Evolutionary conservation across 2,888 invertebrate genomes (phyloP).

Genomic region (Ommatoiulus sabulosus): DNA sequence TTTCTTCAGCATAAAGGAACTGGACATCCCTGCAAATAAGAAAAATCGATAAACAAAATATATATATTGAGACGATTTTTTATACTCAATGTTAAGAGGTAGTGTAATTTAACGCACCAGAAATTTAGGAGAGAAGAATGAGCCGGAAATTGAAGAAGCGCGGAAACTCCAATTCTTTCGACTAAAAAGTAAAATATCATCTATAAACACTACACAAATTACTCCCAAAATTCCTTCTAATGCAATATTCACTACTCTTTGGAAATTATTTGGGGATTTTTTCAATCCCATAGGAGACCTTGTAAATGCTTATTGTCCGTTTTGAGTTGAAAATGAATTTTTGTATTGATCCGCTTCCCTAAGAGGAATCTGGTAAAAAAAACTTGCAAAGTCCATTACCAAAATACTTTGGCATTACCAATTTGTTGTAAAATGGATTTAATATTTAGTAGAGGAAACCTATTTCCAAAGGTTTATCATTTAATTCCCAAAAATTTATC

Average conservation of each 20-base stretch:
- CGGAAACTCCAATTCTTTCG: no score
- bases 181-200: background rate
- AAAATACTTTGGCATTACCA: slow-evolving; percentile 62
- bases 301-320: slow-evolving; percentile 59
- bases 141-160: no score
- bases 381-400: slow-evolving; percentile 63
- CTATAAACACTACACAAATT: background rate
- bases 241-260: background rate
- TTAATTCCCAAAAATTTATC: background rate
- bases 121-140: no score
- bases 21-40: no score
- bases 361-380: slow-evolving; percentile 59
- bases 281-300: background rate
- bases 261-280: background rate
- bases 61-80: no score
- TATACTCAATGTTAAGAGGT: no score
- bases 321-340: slow-evolving; percentile 59
- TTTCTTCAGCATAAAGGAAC: no score
- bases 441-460: slow-evolving; percentile 49
- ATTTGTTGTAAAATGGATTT: slow-evolving; percentile 60
- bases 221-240: background rate
- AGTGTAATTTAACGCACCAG: no score
- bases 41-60: no score
- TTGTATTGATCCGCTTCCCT: slow-evolving; percentile 54
- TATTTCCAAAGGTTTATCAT: no score